Percentiles rank a stretch among this genome's conserved stretches.
Conservation (phyloP, 92 coral and sea anemone genomes). For the Phymanthus crucifer region DNA sequence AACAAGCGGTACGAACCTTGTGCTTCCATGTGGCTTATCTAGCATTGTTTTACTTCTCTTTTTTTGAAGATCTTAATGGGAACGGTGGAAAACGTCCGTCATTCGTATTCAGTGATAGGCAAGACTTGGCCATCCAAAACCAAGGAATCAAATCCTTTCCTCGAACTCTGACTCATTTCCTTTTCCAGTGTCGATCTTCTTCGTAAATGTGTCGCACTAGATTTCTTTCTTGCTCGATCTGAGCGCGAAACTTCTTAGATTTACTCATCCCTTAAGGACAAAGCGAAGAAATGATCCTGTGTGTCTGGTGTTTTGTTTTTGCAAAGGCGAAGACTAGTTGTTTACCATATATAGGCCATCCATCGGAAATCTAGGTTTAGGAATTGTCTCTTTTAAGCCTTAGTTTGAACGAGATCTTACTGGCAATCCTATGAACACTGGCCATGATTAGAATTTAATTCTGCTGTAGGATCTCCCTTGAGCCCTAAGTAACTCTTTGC, state of each 20-base stretch:
- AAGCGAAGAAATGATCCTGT: not conserved
- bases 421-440: conserved; percentile 18
- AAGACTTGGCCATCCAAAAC: no score
- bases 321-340: not conserved
- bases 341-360: conserved; percentile 21
- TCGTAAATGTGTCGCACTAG: no score
- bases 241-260: not conserved
- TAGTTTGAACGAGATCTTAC: conserved; percentile 22
- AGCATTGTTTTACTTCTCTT: no score
- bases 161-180: no score
- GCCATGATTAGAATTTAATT: conserved; percentile 25
- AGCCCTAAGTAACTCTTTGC: conserved; percentile 33
- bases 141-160: no score
- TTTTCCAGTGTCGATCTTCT: no score
- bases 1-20: no score
- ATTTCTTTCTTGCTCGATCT: no score
- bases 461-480: conserved; percentile 15
- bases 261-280: not conserved
- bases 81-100: no score
- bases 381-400: conserved; percentile 33
- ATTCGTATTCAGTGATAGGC: no score
- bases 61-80: no score
- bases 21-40: no score
- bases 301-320: not conserved
- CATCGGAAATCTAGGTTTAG: conserved; percentile 34